These are phyloP conservation scores for Hirtodrosophila duncani DNA, from an alignment of 2,888 invertebrate species.

Conservation along the genomic window DNA sequence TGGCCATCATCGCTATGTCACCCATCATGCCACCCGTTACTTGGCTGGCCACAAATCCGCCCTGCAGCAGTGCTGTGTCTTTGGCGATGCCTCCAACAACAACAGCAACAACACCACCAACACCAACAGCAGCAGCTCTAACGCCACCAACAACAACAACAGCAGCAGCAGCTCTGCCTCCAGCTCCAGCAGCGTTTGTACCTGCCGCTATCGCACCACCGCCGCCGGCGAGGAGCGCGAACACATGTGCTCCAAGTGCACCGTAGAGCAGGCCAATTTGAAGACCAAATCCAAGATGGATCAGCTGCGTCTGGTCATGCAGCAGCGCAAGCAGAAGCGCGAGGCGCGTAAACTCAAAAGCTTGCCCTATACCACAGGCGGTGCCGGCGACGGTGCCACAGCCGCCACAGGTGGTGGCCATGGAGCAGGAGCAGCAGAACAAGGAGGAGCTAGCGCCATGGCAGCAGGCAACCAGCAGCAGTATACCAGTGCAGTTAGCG, in stretches of 20 bases:
- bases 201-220: constrained; percentile 62
- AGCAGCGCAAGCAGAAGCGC: constrained; percentile 90
- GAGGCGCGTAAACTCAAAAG: constrained; percentile 86
- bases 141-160: constrained; percentile 18
- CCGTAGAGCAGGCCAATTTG: constrained; percentile 84
- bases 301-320: constrained; percentile 92
- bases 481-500: constrained; percentile 42
- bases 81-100: too few species aligned
- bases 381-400: constrained; percentile 29
- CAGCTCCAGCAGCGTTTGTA: constrained; percentile 51
- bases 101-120: too few species aligned
- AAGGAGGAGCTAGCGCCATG: constrained; percentile 1
- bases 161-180: constrained; percentile 22
- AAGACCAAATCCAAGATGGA: constrained; percentile 92
- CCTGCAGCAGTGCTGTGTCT: too few species aligned
- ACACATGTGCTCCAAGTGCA: constrained; percentile 79
- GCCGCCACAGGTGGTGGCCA: background rate
- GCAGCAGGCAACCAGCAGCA: constrained; percentile 15
- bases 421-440: background rate
- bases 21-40: too few species aligned
- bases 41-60: too few species aligned
- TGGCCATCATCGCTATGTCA: constrained; percentile 61
- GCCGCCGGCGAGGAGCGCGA: constrained; percentile 58
- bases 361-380: constrained; percentile 81
- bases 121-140: constrained; percentile 23